phyloP scores from a whole-genome alignment of 2,113 vertebrate genomes.

The human (Homo sapiens) region GRCh38 chr2:204740501-204741000 shows the following conservation, averaged over 20 bases:
- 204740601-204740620: not conserved
- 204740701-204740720: rapidly evolving
- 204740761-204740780: not conserved
- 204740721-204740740: not conserved
- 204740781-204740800: not conserved
- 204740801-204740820: not conserved
- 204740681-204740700: not conserved
- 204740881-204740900: slow-evolving; percentile 22
- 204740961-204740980: slow-evolving; percentile 18
- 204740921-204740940: not conserved
- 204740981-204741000: slow-evolving; percentile 4
- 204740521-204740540: not conserved
- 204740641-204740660: not conserved
- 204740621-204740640: not conserved
- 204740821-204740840: not conserved
- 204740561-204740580: not conserved
- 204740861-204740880: not conserved
- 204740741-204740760: not conserved
- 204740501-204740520: not conserved
- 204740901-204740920: not conserved
- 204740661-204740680: not conserved
- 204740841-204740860: not conserved
- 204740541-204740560: not conserved
- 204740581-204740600: not conserved
- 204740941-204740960: not conserved